Evolutionary conservation across 2,888 invertebrate species (phyloP).

Genomic region (Amorpha juglandis): DNA sequence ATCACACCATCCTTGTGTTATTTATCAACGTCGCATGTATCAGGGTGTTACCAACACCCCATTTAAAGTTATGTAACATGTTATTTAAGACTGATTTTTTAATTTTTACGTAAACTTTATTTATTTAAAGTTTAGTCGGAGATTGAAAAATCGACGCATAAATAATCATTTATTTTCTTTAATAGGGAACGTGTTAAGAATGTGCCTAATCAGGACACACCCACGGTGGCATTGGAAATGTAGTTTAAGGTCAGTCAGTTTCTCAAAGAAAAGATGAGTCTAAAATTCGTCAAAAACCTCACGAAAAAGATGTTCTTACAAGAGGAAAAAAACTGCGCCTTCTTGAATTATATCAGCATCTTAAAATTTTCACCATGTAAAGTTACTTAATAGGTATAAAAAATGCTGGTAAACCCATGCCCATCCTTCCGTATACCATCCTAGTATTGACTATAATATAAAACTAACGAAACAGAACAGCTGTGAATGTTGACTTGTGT

Average conservation of each 20-base stretch:
- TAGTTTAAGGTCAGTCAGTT: conserved; percentile 13
- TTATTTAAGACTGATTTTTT: not conserved
- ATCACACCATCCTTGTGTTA: conserved; percentile 6
- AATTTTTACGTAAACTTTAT: too few relatives aligned
- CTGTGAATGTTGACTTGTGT: not conserved
- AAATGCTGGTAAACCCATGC: too few relatives aligned
- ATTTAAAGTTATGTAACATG: not conserved
- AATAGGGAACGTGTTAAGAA: not conserved
- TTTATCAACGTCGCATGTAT: not conserved
- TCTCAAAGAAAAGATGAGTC: not conserved
- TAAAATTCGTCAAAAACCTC: too few relatives aligned
- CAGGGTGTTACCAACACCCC: not conserved
- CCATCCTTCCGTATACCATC: too few relatives aligned
- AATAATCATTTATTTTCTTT: not conserved
- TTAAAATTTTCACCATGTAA: too few relatives aligned
- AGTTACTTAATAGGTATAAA: too few relatives aligned
- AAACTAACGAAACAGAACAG: not conserved
- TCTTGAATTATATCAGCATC: too few relatives aligned
- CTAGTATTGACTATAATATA: not conserved
- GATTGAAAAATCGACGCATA: too few relatives aligned
- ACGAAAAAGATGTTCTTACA: too few relatives aligned
- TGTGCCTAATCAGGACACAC: not conserved
- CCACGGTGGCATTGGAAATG: not conserved
- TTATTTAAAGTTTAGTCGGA: too few relatives aligned
- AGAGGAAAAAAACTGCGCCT: too few relatives aligned